Evolutionary conservation across 2,113 vertebrate species (phyloP), one percentile per base, ranked within the genome.

Genomic region (Amblyornis subalaris): DNA sequence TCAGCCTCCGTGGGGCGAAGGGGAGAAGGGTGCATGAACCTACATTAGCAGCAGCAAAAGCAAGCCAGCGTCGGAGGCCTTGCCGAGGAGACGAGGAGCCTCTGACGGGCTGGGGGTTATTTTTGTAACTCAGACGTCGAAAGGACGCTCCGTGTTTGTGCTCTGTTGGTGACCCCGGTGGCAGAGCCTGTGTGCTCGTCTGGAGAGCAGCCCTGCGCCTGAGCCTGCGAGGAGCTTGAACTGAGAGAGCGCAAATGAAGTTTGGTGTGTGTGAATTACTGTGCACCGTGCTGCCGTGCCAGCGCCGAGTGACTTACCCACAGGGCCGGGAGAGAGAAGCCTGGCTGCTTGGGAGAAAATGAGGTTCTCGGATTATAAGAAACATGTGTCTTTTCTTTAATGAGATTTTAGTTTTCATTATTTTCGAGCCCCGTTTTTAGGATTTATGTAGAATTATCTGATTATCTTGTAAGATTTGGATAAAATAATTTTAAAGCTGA

Each of bases 21-120:
- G 66, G 84, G 81, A 78, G 79, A 86, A 67, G 76, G 80, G 22
- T 92, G 80, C 91, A 85, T 94, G 93, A 73, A 73, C 85, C 95
- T 93, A 38, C 77, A 85, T 95, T 92, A 80, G 89, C 55, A 80
- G 80, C 69, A 88, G 85, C 65, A 57, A 36, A 40, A 75, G 6
- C 50, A 80, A 80, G 65, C 19, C 1, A n/a, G 51, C n/a, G 77
- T 54, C 88, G 54, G 58, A 36, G 66, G 70, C 76, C 29, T 70
- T 60, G 75, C 79, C 40, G 40, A 74, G 66, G 42, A 42, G 71
- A 66, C 66, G 64, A 78, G 70, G 35, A 79, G 53, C 45, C 42
- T 65, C 25, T 33, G 35, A 6, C 19, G 9, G 2, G 44, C 95
- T 33, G 35, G 42, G 2, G n/a, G 72, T 73, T 42, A 6, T 91